Percentiles rank a stretch among this genome's conserved stretches.
Conservation (phyloP, 2,888 invertebrate species). For the Dermolepida albohirtum region DNA sequence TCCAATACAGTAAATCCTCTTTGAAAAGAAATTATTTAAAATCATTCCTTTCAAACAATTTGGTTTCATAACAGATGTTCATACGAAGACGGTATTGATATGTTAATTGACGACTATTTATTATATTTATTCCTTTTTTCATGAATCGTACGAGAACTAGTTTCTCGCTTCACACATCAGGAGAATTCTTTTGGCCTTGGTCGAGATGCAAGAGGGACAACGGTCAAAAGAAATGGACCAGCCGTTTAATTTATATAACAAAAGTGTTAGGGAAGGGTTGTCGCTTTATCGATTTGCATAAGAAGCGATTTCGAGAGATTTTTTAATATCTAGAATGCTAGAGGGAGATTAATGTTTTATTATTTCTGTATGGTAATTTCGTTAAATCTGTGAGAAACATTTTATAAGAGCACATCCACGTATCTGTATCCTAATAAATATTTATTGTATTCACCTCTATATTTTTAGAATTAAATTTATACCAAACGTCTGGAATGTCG, state of each 20-base stretch:
- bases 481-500: too few relatives aligned
- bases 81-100: slow-evolving; percentile 4
- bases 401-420: background rate
- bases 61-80: slow-evolving; percentile 6
- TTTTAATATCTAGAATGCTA: too few relatives aligned
- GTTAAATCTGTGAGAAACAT: slow-evolving; percentile 25
- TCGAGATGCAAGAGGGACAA: slow-evolving; percentile 29
- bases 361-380: slow-evolving; percentile 19
- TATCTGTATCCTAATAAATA: too few relatives aligned
- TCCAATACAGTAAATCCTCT: too few relatives aligned
- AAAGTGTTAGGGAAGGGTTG: slow-evolving; percentile 11
- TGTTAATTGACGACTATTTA: slow-evolving; percentile 13
- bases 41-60: background rate
- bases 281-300: too few relatives aligned
- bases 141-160: background rate
- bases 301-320: too few relatives aligned
- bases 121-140: slow-evolving; percentile 14
- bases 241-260: background rate
- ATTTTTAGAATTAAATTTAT: too few relatives aligned
- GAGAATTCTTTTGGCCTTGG: slow-evolving; percentile 12
- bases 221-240: slow-evolving; percentile 3
- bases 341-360: slow-evolving; percentile 1
- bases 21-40: too few relatives aligned
- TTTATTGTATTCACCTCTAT: too few relatives aligned
- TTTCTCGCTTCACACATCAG: slow-evolving; percentile 5